Base-by-base conservation (phyloP, 1,140 invertebrate species). In the Drosophila varians region DNA sequence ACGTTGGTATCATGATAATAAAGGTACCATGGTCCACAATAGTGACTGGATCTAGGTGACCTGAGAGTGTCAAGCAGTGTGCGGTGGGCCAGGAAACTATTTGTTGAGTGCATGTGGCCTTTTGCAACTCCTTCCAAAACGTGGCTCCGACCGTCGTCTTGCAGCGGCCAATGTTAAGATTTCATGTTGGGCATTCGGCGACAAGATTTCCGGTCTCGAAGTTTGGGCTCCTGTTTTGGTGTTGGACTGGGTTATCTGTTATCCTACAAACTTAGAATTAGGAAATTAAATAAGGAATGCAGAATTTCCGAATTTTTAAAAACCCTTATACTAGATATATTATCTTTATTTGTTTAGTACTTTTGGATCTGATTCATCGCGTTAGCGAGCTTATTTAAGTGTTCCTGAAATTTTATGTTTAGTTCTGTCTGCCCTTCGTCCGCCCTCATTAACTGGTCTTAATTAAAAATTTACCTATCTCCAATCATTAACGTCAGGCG, bases 301-400 rank as follows among this genome's bases (percentile, higher is more conserved):
- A 52, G 16, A 12, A 52, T 40, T 5, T 52, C 21, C 2, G 49
- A 40, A 25, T 52, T 52, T 40, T 52, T 19, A 38, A 52, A 52
- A 40, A 36, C 49, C 12, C n/a, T 26, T 26, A 7, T 26, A 8
- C 25, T 26, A 26, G n/a, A n/a, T n/a, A n/a, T n/a, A n/a, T n/a
- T n/a, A n/a, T n/a, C n/a, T n/a, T n/a, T n/a, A n/a, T n/a, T n/a
- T n/a, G n/a, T n/a, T n/a, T n/a, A n/a, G n/a, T n/a, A n/a, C n/a
- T n/a, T n/a, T n/a, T n/a, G n/a, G n/a, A n/a, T n/a, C n/a, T n/a
- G n/a, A n/a, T n/a, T n/a, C n/a, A n/a, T n/a, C n/a, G n/a, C n/a
- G n/a, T n/a, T n/a, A n/a, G n/a, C n/a, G n/a, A n/a, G n/a, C n/a
- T n/a, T n/a, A n/a, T n/a, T n/a, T n/a, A n/a, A n/a, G n/a, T n/a